Evolutionary conservation across 2,888 invertebrate genomes (phyloP), one percentile per base, ranked within the genome.

Genomic region (Epirrhoe alternata): DNA sequence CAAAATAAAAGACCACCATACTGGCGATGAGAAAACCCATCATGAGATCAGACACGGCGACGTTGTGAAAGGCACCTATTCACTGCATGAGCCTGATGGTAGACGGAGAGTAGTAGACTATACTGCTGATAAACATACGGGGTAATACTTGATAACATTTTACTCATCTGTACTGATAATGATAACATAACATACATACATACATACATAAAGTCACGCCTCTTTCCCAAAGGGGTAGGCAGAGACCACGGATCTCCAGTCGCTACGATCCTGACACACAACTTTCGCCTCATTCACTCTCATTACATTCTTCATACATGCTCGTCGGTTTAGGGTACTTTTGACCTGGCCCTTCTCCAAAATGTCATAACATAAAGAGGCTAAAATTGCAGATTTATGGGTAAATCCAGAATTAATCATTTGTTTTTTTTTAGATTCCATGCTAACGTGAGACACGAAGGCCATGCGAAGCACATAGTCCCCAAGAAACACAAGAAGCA

Each of bases 51-150:
- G 90, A 45, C 87, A 94, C 64, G 94, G 93, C 0, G 93, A 94
- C 73, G 79, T 78, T 6, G 94, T 93, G 47, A 79, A 80, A 58
- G 83, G 83, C 0, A 74, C 79, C 65, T 83, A 80, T 75, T 75
- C 79, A 2, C 83, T 94, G 33, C 90, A 92, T 68, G 90, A 94
- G 71, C 89, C 94, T 12, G 93, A 91, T 62, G 94, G 94, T 42
- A 92, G 92, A 72, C 77, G 88, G 71, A 88, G 94, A 72, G 88
- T 90, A 24, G 94, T 94, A 3, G 90, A 93, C 73, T 94, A 94
- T 74, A 87, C 86, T 63, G 93, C 90, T 38, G 93, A 93, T 69
- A 84, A 92, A 55, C 87, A 92, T 69, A 82, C 83, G 38, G 94
- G 94, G 84, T 92, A 80, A 82, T 73, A 38, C 8, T 50, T 1